These are phyloP conservation scores for Ichneumoninae sp. DNA, from an alignment of 2,888 invertebrate genomes.

Conservation along the genomic window DNA sequence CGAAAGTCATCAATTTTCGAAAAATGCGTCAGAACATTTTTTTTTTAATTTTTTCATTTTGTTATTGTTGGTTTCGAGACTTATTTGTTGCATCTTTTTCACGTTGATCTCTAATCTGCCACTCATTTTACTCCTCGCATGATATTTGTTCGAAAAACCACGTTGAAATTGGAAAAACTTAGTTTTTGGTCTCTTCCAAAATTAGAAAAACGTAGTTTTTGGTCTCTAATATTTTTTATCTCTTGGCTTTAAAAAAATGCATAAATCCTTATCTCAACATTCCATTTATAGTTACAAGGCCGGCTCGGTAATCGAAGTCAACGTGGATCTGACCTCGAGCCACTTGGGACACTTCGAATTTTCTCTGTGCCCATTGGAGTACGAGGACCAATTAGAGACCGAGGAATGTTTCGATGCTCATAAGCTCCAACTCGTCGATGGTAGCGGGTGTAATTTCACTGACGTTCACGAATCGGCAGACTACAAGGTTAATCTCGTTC, in stretches of 20 bases:
- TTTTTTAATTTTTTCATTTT: neutral
- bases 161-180: too few relatives aligned
- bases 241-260: neutral
- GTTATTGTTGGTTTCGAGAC: neutral
- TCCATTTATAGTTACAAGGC: constrained; percentile 75
- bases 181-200: too few relatives aligned
- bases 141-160: too few relatives aligned
- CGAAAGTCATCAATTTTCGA: too few relatives aligned
- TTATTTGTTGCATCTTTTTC: neutral
- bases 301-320: constrained; percentile 78
- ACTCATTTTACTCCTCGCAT: too few relatives aligned
- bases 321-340: constrained; percentile 84
- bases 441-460: constrained; percentile 78
- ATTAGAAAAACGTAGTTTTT: neutral
- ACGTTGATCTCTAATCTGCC: too few relatives aligned
- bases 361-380: constrained; percentile 85
- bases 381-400: constrained; percentile 82
- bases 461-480: constrained; percentile 55
- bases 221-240: neutral
- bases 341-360: constrained; percentile 85
- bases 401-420: constrained; percentile 85
- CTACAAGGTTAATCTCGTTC: constrained; percentile 74
- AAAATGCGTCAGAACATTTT: too few relatives aligned
- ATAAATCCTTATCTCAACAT: neutral
- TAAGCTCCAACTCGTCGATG: constrained; percentile 79